These are phyloP conservation scores for Harpagoxenus sublaevis DNA, from an alignment of 2,888 invertebrate species.

Conservation along the genomic window DNA sequence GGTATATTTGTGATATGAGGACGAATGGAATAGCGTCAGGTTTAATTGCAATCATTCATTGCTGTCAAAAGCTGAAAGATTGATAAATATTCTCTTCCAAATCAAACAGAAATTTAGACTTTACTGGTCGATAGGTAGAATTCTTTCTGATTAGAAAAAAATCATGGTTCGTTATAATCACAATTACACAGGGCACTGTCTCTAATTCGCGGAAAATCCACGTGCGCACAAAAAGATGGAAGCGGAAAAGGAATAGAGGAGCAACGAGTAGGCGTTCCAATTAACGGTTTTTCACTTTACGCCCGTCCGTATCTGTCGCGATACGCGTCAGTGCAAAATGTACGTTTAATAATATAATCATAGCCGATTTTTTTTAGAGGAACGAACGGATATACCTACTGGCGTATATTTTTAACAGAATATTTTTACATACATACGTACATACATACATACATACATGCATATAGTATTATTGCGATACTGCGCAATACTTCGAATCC, in stretches of 20 bases:
- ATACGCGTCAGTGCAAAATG: slow-evolving; percentile 14
- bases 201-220: slow-evolving; percentile 20
- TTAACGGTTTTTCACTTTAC: slow-evolving; percentile 43
- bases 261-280: slow-evolving; percentile 38
- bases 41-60: slow-evolving; percentile 9
- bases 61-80: neutral
- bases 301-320: neutral
- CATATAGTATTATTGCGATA: too few relatives aligned
- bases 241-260: slow-evolving; percentile 6
- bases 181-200: slow-evolving; percentile 23
- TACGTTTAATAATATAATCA: slow-evolving; percentile 45
- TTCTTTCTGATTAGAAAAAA: slow-evolving; percentile 15
- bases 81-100: slow-evolving; percentile 10
- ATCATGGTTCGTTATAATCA: slow-evolving; percentile 29
- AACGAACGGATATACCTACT: neutral
- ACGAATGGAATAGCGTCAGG: neutral
- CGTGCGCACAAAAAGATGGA: neutral
- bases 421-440: neutral
- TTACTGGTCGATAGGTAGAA: neutral
- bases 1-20: neutral
- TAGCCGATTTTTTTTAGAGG: neutral
- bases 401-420: neutral
- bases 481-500: neutral
- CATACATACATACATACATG: neutral
- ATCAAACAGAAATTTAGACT: slow-evolving; percentile 13